Percentiles rank a stretch among this genome's conserved stretches.
These are phyloP conservation scores for Hydra vulgaris DNA, from an alignment of 30 jellyfish, hydroid and myxozoan genomes.

Conservation along the genomic window DNA sequence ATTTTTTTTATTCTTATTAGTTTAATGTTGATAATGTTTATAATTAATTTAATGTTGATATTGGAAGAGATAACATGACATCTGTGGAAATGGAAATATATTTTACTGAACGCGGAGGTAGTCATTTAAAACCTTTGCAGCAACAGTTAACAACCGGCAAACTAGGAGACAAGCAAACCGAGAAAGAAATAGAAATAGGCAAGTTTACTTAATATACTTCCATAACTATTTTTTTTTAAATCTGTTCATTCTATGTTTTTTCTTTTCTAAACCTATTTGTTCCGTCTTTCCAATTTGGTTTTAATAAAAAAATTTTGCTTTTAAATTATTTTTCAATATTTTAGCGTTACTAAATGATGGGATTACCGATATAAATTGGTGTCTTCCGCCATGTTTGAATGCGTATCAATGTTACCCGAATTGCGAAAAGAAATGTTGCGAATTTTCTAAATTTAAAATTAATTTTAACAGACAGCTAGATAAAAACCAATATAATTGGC, in stretches of 20 bases:
- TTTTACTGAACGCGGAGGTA: constrained; percentile 7
- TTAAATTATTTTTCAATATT: not conserved
- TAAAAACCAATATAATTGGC: not conserved
- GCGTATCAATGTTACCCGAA: constrained; percentile 25
- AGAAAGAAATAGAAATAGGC: not conserved
- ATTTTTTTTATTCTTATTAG: too few species aligned
- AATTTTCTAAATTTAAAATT: not conserved
- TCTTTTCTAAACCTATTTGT: too few species aligned
- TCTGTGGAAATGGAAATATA: constrained; percentile 20
- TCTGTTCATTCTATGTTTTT: too few species aligned
- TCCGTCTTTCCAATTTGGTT: too few species aligned
- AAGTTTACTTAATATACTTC: too few species aligned
- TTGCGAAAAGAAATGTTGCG: constrained; percentile 16
- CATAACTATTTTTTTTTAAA: too few species aligned
- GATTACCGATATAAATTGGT: constrained; percentile 23
- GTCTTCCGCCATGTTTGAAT: constrained; percentile 21
- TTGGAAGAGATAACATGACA: constrained; percentile 10
- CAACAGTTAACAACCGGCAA: constrained; percentile 4
- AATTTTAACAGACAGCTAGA: not conserved
- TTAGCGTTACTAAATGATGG: constrained; percentile 16
- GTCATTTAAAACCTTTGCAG: constrained; percentile 1
- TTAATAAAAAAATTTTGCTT: not conserved
- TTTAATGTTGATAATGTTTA: too few species aligned
- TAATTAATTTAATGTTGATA: too few species aligned
- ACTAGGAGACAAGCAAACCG: not conserved